Conservation (phyloP, 2,113 vertebrate genomes). For the Ochotona curzoniae region DNA sequence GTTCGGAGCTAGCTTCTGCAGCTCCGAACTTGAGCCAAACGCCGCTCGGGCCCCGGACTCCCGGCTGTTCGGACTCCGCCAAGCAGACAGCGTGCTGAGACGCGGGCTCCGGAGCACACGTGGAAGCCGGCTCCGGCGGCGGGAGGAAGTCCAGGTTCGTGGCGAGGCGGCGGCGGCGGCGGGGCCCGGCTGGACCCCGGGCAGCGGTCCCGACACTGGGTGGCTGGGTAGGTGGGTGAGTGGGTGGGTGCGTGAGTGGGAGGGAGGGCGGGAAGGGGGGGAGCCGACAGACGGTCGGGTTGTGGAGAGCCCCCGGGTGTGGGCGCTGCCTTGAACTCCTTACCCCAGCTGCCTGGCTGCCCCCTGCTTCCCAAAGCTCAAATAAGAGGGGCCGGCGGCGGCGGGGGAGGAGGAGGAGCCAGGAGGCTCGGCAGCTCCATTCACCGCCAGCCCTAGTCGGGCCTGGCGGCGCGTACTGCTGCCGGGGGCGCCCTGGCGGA, state of each 20-base stretch:
- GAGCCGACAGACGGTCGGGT: conserved; percentile 43
- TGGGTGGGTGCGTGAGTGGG: conserved; percentile 54
- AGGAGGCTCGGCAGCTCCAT: conserved; percentile 83
- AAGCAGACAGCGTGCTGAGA: conserved; percentile 80
- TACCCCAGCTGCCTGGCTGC: conserved; percentile 89
- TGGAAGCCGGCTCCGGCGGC: conserved; percentile 81
- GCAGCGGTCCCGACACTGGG: conserved; percentile 30
- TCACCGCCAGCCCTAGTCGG: conserved; percentile 61
- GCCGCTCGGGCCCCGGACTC: conserved; percentile 70
- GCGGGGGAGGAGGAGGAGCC: conserved; percentile 90
- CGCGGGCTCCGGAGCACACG: conserved; percentile 83
- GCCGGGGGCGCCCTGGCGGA: conserved; percentile 51
- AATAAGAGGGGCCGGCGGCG: conserved; percentile 88
- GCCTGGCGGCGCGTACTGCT: neutral
- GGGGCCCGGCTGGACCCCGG: conserved; percentile 37
- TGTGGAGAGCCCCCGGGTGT: conserved; percentile 73
- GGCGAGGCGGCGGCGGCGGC: conserved; percentile 65
- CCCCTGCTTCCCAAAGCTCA: conserved; percentile 90
- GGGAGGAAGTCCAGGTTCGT: conserved; percentile 78
- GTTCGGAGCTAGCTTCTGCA: conserved; percentile 69
- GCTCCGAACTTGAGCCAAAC: conserved; percentile 82
- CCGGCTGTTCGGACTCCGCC: conserved; percentile 78
- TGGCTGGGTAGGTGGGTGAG: conserved; percentile 17
- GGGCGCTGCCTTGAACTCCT: conserved; percentile 88
- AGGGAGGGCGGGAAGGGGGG: conserved; percentile 40